Evolutionary conservation across 2,888 invertebrate species (phyloP).

Genomic region (Exephanes ischioxanthus): DNA sequence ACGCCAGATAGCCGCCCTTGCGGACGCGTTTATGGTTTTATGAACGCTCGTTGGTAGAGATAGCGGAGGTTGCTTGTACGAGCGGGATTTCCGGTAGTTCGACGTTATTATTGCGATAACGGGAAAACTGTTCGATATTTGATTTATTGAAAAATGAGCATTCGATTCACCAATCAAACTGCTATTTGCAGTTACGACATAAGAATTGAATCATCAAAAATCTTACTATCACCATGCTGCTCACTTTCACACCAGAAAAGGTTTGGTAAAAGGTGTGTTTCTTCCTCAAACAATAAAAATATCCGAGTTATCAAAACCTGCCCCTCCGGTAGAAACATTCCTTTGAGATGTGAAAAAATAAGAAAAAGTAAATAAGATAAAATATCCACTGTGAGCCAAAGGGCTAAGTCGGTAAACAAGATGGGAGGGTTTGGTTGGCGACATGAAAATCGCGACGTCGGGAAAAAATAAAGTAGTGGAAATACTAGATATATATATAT

Average conservation of each 20-base stretch:
- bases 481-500: slow-evolving; percentile 2
- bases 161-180: background rate
- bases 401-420: background rate
- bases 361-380: background rate
- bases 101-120: background rate
- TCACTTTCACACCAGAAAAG: background rate
- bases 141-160: background rate
- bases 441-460: background rate
- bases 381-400: background rate
- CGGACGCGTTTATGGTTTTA: slow-evolving; percentile 32
- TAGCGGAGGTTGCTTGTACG: background rate
- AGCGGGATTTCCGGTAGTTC: background rate
- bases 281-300: background rate
- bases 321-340: background rate
- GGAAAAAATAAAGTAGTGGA: slow-evolving; percentile 7
- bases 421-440: background rate
- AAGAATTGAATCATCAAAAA: background rate
- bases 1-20: slow-evolving; percentile 66
- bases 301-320: background rate
- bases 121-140: background rate
- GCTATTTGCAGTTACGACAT: background rate
- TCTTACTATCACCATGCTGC: background rate
- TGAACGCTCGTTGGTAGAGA: slow-evolving; percentile 4
- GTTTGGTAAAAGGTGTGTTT: background rate
- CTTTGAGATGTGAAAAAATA: background rate